Base-by-base conservation (phyloP, 2,888 invertebrate genomes). In the Stramonita haemastoma region DNA sequence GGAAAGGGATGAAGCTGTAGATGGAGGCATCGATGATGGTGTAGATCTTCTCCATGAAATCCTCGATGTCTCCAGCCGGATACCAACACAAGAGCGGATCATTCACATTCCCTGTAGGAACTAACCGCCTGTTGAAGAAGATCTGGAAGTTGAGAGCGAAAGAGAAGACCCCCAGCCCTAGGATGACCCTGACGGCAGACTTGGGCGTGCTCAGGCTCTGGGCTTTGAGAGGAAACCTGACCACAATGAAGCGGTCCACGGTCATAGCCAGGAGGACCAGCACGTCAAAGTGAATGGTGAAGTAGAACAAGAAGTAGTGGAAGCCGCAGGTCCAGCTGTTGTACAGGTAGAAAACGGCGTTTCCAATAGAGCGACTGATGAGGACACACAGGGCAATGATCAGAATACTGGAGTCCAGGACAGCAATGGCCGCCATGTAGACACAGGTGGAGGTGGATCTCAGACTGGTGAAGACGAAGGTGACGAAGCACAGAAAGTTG, bases 231-330 rank as follows among this genome's bases (percentile, higher is more conserved):
- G 91, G 91, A 46, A 90, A 92, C 46, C 34, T 86, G 29, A 92
- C 90, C 29, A 86, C 91, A 17, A 92, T 29, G 86, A 89, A 92
- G 32, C 91, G 90, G 60, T 92, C 91, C 15, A 90, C 79, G 13
- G 91, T 92, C 90, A 92, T 89, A 83, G 90, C 91, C n/a, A 91
- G 73, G 34, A 92, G 66, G 17, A 90, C 26, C 79, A 90, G 86
- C 22, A 91, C 91, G 66, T 90, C 90, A 73, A 89, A 89, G 89
- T 91, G 91, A 34, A 90, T 90, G 32, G 89, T 8, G 73, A 91
- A 91, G 81, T 91, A 90, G 86, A 90, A 91, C 57, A 91, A 56
- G 29, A 91, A 91, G 86, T 85, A 29, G 32, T 90, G 66, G 32
- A 91, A 26, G 57, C 88, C 89, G 36, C 91, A 91, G n/a, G 87